phyloP scores from a whole-genome alignment of 2,113 vertebrate species.

The Terrapene triunguis region DNA sequence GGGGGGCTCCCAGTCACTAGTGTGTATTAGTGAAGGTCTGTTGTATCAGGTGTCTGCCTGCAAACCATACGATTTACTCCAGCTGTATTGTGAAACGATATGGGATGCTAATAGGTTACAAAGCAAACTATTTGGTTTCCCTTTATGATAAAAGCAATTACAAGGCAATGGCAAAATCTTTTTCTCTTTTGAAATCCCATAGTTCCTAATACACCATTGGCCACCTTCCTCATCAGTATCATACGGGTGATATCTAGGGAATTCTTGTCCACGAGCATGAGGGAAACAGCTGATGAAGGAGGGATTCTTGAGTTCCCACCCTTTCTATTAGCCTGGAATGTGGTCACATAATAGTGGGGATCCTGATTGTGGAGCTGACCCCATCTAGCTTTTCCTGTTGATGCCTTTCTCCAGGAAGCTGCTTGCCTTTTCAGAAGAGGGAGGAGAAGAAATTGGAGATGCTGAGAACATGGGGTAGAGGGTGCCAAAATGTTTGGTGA shows the following conservation, averaged over 20 bases:
- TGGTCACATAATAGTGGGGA: accelerated
- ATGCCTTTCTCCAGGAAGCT: not conserved
- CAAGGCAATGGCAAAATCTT: not conserved
- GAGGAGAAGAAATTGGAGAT: not conserved
- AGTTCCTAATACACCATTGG: not conserved
- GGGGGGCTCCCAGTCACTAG: not conserved
- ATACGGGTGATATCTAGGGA: not conserved
- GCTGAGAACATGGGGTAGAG: not conserved
- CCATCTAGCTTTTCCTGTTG: not conserved
- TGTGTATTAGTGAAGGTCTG: not conserved
- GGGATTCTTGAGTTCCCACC: not conserved
- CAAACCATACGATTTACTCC: not conserved
- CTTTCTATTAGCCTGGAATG: not conserved
- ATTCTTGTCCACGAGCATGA: not conserved
- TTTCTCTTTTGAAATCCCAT: not conserved
- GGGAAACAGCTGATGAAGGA: not conserved
- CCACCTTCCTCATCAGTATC: not conserved
- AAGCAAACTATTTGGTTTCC: not conserved
- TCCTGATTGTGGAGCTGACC: not conserved
- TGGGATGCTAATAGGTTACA: not conserved
- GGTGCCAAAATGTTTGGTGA: not conserved
- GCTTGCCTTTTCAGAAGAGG: not conserved
- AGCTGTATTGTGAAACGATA: not conserved
- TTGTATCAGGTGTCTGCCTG: not conserved
- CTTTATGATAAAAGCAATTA: not conserved